A percentile compares a stretch with the other conserved stretches of the same genome.
phyloP scores from a whole-genome alignment of 2,797 vertebrate species.

The Notamacropus eugenii region DNA sequence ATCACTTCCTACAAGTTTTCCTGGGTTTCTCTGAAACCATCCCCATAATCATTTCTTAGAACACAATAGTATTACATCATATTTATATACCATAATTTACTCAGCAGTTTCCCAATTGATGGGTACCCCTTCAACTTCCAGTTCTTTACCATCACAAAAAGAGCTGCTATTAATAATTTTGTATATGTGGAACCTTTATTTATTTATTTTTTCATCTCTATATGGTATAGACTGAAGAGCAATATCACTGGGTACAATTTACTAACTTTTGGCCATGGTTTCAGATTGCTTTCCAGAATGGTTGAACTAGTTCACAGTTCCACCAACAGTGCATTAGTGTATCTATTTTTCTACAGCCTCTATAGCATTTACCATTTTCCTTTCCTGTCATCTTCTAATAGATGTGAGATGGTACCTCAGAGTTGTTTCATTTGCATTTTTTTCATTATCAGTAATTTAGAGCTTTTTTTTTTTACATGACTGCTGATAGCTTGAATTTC shows the following conservation, averaged over 20 bases:
- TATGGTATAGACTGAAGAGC: not conserved
- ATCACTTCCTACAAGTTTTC: not conserved
- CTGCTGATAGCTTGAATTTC: not conserved
- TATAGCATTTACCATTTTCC: not conserved
- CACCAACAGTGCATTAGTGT: not conserved
- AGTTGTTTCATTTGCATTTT: not conserved
- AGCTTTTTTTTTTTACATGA: not conserved
- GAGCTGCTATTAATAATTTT: not conserved
- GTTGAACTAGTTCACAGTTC: not conserved
- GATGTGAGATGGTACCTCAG: not conserved
- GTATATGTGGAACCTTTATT: not conserved
- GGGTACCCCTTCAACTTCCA: not conserved
- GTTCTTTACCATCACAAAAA: not conserved
- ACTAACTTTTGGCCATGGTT: not conserved
- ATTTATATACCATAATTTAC: not conserved
- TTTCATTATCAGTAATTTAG: not conserved
- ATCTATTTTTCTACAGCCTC: not conserved
- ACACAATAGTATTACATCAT: not conserved
- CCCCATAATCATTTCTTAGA: not conserved
- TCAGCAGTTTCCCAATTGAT: not conserved
- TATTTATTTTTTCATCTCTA: not conserved
- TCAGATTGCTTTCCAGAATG: not conserved
- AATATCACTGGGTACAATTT: not conserved
- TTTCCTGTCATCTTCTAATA: not conserved
- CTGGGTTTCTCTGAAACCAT: not conserved